Evolutionary conservation across 2,113 vertebrate genomes (phyloP), one percentile per base, ranked within the genome.

Genomic region (Edolisoma coerulescens): DNA sequence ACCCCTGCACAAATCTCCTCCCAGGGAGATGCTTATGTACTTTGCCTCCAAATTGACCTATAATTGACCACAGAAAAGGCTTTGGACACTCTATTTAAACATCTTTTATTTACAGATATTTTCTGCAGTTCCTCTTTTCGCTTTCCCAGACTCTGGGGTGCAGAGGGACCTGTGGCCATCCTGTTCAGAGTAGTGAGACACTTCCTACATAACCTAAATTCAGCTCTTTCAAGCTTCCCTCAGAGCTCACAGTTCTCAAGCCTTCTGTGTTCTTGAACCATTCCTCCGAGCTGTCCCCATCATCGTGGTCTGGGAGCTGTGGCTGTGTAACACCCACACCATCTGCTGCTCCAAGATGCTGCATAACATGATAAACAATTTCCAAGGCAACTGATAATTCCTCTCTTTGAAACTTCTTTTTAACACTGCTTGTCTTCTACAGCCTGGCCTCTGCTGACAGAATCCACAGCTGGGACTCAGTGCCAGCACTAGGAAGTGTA

Each of bases 271-370:
- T 67, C 56, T 70, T 28, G 19, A 56, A 3, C 76, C 15, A 23
- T 44, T 27, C 17, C 57, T 11, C 39, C 64, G 63, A 77, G 27
- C 35, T 74, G 33, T 75, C 33, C 39, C 24, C 35, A 8, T 10
- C 28, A 18, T 3, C n/a, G 18, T 0, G 0, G 28, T 10, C 9
- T 1, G 4, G 78, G 20, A 11, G 52, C 73, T 23, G 54, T 44
- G 78, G 16, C 49, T 77, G 50, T 28, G 50, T 32, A 24, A 39
- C 57, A 42, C 57, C 39, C 79, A 9, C 1, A 8, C 86, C 82
- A 87, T 71, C 92, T 92, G 82, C 27, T 47, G 22, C 27, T 33
- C 57, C 81, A 75, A 37, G 50, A 60, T 45, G 61, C 56, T 87
- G 30, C 42, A 23, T 7, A 39, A 47, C 7, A 2, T 11, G 47